Base-by-base conservation (phyloP, 2,888 invertebrate genomes). In the Gandaritis pyraliata region DNA sequence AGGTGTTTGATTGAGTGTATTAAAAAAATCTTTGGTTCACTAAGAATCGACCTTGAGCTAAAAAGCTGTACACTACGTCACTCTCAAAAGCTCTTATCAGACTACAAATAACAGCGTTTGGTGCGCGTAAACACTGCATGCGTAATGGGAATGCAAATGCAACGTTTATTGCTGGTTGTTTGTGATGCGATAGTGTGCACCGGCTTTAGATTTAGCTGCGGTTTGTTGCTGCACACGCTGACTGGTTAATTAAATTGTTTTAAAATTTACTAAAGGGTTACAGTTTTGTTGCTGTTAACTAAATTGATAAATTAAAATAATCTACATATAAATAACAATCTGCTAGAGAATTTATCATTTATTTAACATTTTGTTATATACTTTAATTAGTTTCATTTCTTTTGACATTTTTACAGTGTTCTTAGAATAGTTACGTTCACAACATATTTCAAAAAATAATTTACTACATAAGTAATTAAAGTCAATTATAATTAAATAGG, bases 91-190 rank as follows among this genome's bases (percentile, higher is more conserved):
- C 58, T 39, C 62, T 71, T 71, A 69, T 71, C 70, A 66, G 56
- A 30, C 41, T 53, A 64, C 69, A 71, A 67, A 70, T 65, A 70
- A 62, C 70, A 58, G 7, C 60, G 62, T 60, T 66, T 55, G 61
- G 46, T 57, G 55, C 41, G 52, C 62, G 59, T 65, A 67, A 68
- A 71, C 67, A 64, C 59, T 71, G 71, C 64, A 69, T 70, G 70
- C 69, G 67, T 71, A 71, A 72, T 71, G 70, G 52, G 68, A 54
- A 70, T 71, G 72, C 72, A 70, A 72, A 72, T 72, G 64, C 61
- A 53, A 56, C 65, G 66, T 65, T 70, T 64, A 70, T 67, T 70
- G 68, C 58, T 41, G 54, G 54, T 57, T 60, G 62, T 62, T 62
- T 54, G 62, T 45, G 53, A 59, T 50, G 62, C 62, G 70, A 65